Evolutionary conservation across 2,888 invertebrate genomes (phyloP).

Genomic region (Girardia tigrina): DNA sequence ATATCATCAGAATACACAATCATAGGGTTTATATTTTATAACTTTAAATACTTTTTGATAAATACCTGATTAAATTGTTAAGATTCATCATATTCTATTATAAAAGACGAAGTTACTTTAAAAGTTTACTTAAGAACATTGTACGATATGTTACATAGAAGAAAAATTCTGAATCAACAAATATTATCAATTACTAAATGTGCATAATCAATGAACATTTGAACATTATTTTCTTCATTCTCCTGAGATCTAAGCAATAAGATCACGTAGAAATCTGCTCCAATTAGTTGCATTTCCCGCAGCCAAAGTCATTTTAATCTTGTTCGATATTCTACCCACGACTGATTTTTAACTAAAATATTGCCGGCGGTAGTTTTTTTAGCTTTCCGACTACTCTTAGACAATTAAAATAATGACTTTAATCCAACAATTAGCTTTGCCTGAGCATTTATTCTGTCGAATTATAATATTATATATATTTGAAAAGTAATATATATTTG

Average conservation of each 20-base stretch:
- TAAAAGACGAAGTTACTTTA: too few species aligned
- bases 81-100: too few species aligned
- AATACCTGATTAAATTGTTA: too few species aligned
- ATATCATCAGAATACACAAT: too few species aligned
- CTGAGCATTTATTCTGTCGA: slow-evolving; percentile 3
- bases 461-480: too few species aligned
- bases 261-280: slow-evolving; percentile 10
- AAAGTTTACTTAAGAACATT: too few species aligned
- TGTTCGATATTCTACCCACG: background rate
- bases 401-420: slow-evolving; percentile 18
- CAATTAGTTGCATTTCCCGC: slow-evolving; percentile 18
- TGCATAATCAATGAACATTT: slow-evolving; percentile 15
- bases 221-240: slow-evolving; percentile 6
- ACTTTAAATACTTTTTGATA: too few species aligned
- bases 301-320: background rate
- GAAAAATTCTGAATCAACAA: background rate
- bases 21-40: too few species aligned
- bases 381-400: slow-evolving; percentile 15
- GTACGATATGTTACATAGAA: too few species aligned
- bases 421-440: slow-evolving; percentile 11
- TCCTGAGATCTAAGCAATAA: background rate
- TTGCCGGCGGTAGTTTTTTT: background rate
- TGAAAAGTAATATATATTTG: too few species aligned
- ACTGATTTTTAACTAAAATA: background rate
- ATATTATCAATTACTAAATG: background rate